Percentiles rank a stretch among this genome's conserved stretches.
These are phyloP conservation scores for Odocoileus virginianus DNA, from an alignment of 2,113 vertebrate genomes.

Conservation along the genomic window DNA sequence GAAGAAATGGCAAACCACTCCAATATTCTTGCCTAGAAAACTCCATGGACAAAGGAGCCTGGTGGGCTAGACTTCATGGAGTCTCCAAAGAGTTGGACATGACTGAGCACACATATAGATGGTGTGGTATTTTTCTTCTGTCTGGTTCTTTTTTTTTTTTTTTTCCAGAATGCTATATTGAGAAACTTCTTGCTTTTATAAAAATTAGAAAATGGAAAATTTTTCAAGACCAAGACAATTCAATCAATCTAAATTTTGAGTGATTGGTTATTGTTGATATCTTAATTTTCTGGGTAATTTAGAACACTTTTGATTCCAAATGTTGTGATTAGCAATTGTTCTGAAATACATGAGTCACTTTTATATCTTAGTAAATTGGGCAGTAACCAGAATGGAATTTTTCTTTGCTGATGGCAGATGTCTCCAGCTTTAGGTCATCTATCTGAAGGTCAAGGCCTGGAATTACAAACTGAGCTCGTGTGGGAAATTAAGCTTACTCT, in stretches of 20 bases:
- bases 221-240: background rate
- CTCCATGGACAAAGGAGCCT: background rate
- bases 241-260: constrained; percentile 34
- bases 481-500: constrained; percentile 7
- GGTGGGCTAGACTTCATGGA: background rate
- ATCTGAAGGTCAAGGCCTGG: constrained; percentile 32
- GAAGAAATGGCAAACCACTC: background rate
- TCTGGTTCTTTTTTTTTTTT: background rate
- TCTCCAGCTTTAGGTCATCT: constrained; percentile 5
- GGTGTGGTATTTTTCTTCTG: background rate
- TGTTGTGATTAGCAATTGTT: constrained; percentile 33
- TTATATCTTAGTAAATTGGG: constrained; percentile 11
- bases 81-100: background rate
- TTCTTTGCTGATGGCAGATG: constrained; percentile 16
- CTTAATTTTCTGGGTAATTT: constrained; percentile 43
- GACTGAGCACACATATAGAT: background rate
- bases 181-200: constrained; percentile 1
- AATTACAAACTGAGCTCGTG: background rate
- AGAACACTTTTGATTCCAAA: constrained; percentile 28
- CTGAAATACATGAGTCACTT: constrained; percentile 24
- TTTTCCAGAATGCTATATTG: background rate
- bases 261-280: background rate
- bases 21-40: background rate
- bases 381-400: constrained; percentile 32
- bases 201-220: background rate